Percentiles rank a stretch among this genome's conserved stretches.
Conservation (phyloP, 2,888 invertebrate species). For the Lasius fuliginosus region DNA sequence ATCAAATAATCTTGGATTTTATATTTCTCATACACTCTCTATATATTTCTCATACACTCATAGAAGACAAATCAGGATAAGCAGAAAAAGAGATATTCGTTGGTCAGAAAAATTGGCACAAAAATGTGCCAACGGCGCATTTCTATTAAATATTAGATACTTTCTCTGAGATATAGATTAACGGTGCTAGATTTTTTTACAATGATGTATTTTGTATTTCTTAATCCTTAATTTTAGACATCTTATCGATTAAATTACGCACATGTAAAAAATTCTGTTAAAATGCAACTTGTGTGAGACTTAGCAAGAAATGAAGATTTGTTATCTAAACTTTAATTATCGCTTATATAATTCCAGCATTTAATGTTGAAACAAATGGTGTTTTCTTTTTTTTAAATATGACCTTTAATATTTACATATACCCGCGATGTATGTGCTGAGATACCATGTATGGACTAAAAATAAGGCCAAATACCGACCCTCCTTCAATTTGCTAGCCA, state of each 20-base stretch:
- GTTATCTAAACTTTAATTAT: background rate
- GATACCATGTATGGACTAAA: conserved; percentile 25
- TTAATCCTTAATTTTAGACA: background rate
- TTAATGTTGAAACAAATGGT: conserved; percentile 12
- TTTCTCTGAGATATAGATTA: background rate
- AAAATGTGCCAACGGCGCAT: background rate
- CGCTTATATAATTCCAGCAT: background rate
- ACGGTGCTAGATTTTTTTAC: background rate
- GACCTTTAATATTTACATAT: conserved; percentile 12
- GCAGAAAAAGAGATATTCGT: background rate
- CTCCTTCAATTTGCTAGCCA: conserved; percentile 36
- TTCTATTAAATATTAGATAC: background rate
- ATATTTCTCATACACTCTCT: background rate
- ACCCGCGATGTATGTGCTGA: background rate
- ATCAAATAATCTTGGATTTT: background rate
- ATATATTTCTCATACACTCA: background rate
- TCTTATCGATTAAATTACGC: conserved; percentile 1
- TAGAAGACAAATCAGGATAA: background rate
- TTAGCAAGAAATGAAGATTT: background rate
- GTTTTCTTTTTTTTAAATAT: background rate
- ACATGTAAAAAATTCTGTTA: background rate
- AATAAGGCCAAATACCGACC: conserved; percentile 35
- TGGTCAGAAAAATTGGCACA: background rate
- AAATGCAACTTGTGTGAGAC: background rate
- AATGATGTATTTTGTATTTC: background rate